Evolutionary conservation across 2,797 vertebrate genomes (phyloP).

Genomic region (Neosalanx taihuensis): DNA sequence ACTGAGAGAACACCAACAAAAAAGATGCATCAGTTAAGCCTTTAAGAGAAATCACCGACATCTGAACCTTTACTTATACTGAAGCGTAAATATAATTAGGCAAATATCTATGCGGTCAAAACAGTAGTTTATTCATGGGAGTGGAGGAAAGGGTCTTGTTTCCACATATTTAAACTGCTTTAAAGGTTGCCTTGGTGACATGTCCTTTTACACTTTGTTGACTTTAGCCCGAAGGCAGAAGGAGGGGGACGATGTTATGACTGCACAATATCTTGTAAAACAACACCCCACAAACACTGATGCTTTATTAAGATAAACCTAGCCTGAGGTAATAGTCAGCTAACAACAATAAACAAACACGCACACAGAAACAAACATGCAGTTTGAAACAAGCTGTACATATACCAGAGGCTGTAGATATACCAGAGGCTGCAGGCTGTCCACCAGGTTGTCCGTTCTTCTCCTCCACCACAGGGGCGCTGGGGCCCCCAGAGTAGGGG

Average conservation of each 20-base stretch:
- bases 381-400: background rate
- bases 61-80: background rate
- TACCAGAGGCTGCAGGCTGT: conserved; percentile 78
- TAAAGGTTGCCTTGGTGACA: conserved; percentile 16
- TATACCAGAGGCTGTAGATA: background rate
- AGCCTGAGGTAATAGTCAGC: background rate
- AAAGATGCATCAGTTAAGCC: background rate
- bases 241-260: no score
- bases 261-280: no score
- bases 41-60: background rate
- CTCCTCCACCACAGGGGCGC: conserved; percentile 86
- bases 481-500: conserved; percentile 92
- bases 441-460: conserved; percentile 86
- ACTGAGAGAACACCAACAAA: conserved; percentile 6
- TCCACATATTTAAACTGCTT: background rate
- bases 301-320: no score
- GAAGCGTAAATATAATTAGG: no score
- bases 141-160: background rate
- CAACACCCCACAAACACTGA: no score
- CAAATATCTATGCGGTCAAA: background rate
- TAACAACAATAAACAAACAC: background rate
- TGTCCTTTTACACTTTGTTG: background rate
- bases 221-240: background rate
- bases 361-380: background rate
- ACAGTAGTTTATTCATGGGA: conserved; percentile 4